A percentile compares a stretch with the other conserved stretches of the same genome.
Evolutionary conservation across 2,888 invertebrate species (phyloP).

Genomic region (Perizoma flavofasciatum): DNA sequence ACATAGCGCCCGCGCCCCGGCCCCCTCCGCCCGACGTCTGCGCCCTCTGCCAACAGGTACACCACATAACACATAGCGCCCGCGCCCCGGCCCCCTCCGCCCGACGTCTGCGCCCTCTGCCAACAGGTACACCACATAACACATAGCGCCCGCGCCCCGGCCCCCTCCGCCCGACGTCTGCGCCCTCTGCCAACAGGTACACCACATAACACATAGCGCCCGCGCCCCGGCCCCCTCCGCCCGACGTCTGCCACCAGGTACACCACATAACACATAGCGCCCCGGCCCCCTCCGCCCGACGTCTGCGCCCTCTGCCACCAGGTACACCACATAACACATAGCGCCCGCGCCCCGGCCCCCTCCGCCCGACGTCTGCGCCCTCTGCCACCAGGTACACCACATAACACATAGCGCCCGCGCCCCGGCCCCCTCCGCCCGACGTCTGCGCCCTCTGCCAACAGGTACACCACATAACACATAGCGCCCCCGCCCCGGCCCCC

Average conservation of each 20-base stretch:
- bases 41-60: slow-evolving; percentile 91
- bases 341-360: no score
- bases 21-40: slow-evolving; percentile 32
- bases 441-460: slow-evolving; percentile 90
- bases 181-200: slow-evolving; percentile 91
- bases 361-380: slow-evolving; percentile 65
- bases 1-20: no score
- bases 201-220: no score
- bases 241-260: no score
- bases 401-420: no score
- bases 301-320: slow-evolving; percentile 90
- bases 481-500: no score
- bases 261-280: no score
- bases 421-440: no score
- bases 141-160: no score
- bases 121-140: slow-evolving; percentile 81
- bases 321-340: slow-evolving; percentile 49
- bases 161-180: slow-evolving; percentile 32
- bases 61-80: no score
- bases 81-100: no score
- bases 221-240: no score
- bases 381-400: slow-evolving; percentile 88
- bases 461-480: slow-evolving; percentile 49
- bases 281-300: slow-evolving; percentile 86
- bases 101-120: slow-evolving; percentile 86